phyloP scores from a whole-genome alignment of 1,140 invertebrate species.

The Ooceraea biroi region DNA sequence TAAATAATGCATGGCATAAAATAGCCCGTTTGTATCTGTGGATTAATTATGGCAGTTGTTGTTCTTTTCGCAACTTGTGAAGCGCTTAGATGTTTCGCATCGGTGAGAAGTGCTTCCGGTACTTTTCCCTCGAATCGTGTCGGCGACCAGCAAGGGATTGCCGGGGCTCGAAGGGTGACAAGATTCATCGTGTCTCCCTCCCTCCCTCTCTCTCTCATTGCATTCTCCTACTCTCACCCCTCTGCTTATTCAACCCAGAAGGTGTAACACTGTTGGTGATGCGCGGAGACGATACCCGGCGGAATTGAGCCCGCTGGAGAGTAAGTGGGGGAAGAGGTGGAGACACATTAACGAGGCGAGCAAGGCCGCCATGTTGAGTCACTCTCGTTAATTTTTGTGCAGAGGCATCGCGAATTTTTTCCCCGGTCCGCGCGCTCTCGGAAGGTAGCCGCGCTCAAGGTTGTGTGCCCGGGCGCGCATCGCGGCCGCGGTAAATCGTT shows the following conservation, averaged over 20 bases:
- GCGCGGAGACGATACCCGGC: slow-evolving; percentile 72
- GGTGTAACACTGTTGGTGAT: slow-evolving; percentile 16
- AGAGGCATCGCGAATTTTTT: slow-evolving; percentile 75
- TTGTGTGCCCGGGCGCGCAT: slow-evolving; percentile 56
- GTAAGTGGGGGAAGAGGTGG: slow-evolving; percentile 11
- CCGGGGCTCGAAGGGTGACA: too few species aligned
- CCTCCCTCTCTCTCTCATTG: neutral
- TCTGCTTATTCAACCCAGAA: neutral
- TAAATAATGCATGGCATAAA: slow-evolving; percentile 74
- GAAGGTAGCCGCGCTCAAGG: slow-evolving; percentile 62
- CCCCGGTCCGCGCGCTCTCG: slow-evolving; percentile 53
- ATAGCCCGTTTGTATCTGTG: neutral
- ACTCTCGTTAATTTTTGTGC: slow-evolving; percentile 77
- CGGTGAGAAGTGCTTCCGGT: too few species aligned
- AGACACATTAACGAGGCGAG: slow-evolving; percentile 66
- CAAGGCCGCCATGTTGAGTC: slow-evolving; percentile 81
- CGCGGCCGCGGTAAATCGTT: slow-evolving; percentile 34
- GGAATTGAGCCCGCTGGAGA: slow-evolving; percentile 57
- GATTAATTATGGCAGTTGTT: neutral
- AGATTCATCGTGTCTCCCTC: slow-evolving; percentile 9
- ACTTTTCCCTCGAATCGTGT: too few species aligned
- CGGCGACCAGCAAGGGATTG: too few species aligned
- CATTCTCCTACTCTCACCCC: neutral
- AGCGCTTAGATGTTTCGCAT: too few species aligned
- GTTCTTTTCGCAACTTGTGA: too few species aligned